Percentiles rank a stretch among this genome's conserved stretches.
Conservation (phyloP, 2,113 vertebrate genomes). For the Nothocercus julius region DNA sequence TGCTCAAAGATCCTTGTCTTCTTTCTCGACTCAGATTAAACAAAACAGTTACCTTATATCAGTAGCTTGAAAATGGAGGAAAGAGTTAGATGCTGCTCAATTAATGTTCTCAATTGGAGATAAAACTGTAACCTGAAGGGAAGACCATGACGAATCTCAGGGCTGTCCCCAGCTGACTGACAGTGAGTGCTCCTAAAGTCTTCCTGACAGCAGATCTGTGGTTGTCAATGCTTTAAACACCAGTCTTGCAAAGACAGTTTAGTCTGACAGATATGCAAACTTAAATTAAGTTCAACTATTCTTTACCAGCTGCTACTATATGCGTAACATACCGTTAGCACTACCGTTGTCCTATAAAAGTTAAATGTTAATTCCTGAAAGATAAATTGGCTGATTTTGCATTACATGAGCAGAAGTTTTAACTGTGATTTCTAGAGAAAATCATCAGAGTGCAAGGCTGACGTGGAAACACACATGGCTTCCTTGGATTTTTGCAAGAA, state of each 20-base stretch:
- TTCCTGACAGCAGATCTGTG: background rate
- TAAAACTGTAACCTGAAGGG: background rate
- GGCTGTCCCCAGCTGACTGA: background rate
- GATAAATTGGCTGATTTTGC: background rate
- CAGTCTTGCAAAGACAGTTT: background rate
- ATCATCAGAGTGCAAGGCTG: background rate
- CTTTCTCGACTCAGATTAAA: background rate
- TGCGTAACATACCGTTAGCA: background rate
- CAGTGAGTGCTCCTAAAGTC: background rate
- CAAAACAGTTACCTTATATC: background rate
- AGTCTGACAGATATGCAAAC: background rate
- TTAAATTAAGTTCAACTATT: background rate
- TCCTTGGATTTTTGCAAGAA: background rate
- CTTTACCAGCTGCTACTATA: background rate
- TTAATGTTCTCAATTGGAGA: background rate
- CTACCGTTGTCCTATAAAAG: background rate
- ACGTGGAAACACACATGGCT: background rate
- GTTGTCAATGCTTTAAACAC: background rate
- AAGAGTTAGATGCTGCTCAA: background rate
- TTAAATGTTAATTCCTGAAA: background rate
- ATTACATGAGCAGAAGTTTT: background rate
- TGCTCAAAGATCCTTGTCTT: background rate
- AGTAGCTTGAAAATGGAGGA: background rate
- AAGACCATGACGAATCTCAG: background rate
- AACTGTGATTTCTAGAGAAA: background rate